phyloP scores from a whole-genome alignment of 2,888 invertebrate genomes.

The Diloba caeruleocephala region DNA sequence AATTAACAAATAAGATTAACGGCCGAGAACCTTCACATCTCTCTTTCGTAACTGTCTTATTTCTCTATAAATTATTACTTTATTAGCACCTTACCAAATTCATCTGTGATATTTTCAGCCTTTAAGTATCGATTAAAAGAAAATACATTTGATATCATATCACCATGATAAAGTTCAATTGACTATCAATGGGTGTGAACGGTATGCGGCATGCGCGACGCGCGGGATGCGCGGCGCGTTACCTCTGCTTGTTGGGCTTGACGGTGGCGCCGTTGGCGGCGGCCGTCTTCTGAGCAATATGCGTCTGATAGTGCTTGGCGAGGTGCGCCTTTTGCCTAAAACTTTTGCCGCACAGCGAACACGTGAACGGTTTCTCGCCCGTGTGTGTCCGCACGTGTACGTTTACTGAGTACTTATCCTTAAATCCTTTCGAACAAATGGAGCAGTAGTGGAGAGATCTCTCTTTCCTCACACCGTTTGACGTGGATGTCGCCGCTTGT shows the following conservation, averaged over 20 bases:
- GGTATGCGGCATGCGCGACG: constrained; percentile 53
- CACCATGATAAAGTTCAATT: constrained; percentile 83
- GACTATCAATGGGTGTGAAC: constrained; percentile 71
- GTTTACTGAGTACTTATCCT: constrained; percentile 99
- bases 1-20: constrained; percentile 84
- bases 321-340: constrained; percentile 97
- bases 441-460: constrained; percentile 97
- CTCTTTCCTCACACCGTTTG: constrained; percentile 94
- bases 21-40: constrained; percentile 74
- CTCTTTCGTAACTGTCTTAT: constrained; percentile 75
- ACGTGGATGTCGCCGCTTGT: constrained; percentile 90
- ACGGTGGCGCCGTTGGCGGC: constrained; percentile 90
- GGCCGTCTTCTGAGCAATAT: constrained; percentile 95
- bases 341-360: constrained; percentile 97
- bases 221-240: constrained; percentile 57
- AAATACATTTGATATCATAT: constrained; percentile 71
- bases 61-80: constrained; percentile 78
- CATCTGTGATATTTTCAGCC: constrained; percentile 86
- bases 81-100: constrained; percentile 88
- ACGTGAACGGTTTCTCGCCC: constrained; percentile 99
- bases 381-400: constrained; percentile 99
- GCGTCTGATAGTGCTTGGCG: constrained; percentile 97
- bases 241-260: constrained; percentile 88
- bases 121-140: constrained; percentile 79
- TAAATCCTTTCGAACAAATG: constrained; percentile 97